A percentile compares a stretch with the other conserved stretches of the same genome.
These are phyloP conservation scores for Potamarius usumacintae DNA, from an alignment of 2,113 vertebrate species.

Conservation along the genomic window DNA sequence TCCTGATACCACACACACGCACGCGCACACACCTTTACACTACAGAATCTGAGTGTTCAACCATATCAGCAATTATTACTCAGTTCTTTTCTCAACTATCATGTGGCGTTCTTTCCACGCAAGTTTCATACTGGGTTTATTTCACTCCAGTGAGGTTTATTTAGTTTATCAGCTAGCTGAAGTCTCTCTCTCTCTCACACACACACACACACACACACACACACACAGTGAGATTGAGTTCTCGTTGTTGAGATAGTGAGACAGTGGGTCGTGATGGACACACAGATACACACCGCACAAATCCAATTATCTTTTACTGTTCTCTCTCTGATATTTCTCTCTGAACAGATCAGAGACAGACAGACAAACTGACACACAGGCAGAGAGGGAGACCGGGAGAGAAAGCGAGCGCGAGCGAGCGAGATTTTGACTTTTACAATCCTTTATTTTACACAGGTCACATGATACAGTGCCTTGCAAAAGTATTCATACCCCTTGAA, in stretches of 20 bases:
- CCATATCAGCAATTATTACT: neutral
- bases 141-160: neutral
- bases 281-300: conserved; percentile 98
- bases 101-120: neutral
- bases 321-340: conserved; percentile 90
- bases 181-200: conserved; percentile 3
- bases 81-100: neutral
- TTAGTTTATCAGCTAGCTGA: neutral
- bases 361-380: neutral
- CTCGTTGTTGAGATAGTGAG: conserved; percentile 95
- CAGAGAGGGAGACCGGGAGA: neutral
- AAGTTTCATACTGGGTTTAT: neutral
- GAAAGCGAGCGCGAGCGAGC: neutral
- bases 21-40: neutral
- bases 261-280: conserved; percentile 89
- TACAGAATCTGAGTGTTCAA: neutral
- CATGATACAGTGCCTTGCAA: too few relatives aligned
- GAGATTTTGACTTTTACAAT: too few relatives aligned
- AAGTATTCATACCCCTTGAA: too few relatives aligned
- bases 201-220: conserved; percentile 56
- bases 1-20: neutral
- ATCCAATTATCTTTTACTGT: conserved; percentile 99
- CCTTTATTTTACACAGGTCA: too few relatives aligned
- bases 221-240: conserved; percentile 86
- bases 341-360: conserved; percentile 72